Base-by-base conservation (phyloP, 2,888 invertebrate species). In the Chymomyza amoena region DNA sequence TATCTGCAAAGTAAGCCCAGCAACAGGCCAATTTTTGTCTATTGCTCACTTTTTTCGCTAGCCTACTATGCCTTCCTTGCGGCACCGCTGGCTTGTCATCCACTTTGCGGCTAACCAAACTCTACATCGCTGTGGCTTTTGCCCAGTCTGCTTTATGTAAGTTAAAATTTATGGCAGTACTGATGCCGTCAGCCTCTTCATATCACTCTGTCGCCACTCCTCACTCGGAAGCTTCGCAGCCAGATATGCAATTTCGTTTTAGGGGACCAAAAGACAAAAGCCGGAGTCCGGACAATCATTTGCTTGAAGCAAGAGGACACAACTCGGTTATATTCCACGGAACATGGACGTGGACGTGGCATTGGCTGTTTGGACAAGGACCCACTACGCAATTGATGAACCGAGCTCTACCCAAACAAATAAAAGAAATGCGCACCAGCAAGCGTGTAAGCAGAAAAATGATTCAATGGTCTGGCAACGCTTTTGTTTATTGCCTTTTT, bases 191-290 rank as follows among this genome's bases (percentile, higher is more conserved):
- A 13, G 39, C 7, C 13, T 13, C 13, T 45, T 36, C 6, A 13
- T 45, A 13, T 32, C 32, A 13, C 39, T 4, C 13, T 45, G 39
- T 45, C 39, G 13, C 1, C 13, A 45, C 39, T 10, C 13, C 13
- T 3, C 39, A 13, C 39, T 45, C 39, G 13, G 39, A 3, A 4
- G 3, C 39, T 13, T 45, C 13, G 39, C 2, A n/a, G 10, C 13
- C 78, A 75, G 70, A 77, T 79, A 78, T 78, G 78, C 78, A 78
- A 78, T 78, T 57, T 78, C 72, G 67, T 56, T n/a, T 32, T 69
- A 20, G 25, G 60, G 69, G 69, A 51, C 70, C 57, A 15, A 28
- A 28, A 52, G 32, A 15, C 39, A 2, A 7, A 6, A 32, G 7
- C 6, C 39, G 39, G 13, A 45, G 39, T 7, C 63, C 4, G 52